phyloP scores from a whole-genome alignment of 1,140 invertebrate species.

The Drosophila hydei region DNA sequence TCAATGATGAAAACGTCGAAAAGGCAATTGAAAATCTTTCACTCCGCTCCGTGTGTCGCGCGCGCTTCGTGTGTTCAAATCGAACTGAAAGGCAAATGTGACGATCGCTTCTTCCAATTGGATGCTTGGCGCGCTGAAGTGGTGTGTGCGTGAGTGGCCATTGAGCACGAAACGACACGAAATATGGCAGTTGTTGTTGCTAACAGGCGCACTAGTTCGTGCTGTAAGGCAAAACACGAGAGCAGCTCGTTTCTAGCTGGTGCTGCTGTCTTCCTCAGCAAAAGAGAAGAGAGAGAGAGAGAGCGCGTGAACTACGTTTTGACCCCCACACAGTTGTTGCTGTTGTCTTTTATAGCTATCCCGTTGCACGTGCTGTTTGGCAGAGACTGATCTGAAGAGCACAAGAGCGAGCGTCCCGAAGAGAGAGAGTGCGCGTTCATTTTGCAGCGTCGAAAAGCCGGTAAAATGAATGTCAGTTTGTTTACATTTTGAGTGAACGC shows the following conservation, averaged over 20 bases:
- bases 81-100: constrained; percentile 50
- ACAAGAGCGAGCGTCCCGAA: constrained; percentile 3
- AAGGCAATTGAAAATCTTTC: constrained; percentile 7
- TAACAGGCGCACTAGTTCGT: not conserved
- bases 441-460: constrained; percentile 53
- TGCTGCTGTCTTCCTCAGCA: not conserved
- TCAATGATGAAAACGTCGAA: constrained; percentile 7
- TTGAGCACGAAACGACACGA: constrained; percentile 2
- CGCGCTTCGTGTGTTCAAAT: constrained; percentile 38
- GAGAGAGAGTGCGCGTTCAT: constrained; percentile 6
- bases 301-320: constrained; percentile 16
- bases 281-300: constrained; percentile 12
- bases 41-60: constrained; percentile 23
- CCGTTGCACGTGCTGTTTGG: constrained; percentile 52
- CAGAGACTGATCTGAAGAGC: not conserved
- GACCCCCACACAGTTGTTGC: constrained; percentile 39
- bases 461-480: constrained; percentile 65
- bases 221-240: constrained; percentile 8
- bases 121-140: constrained; percentile 14
- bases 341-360: constrained; percentile 13
- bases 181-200: not conserved
- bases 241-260: constrained; percentile 16
- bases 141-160: constrained; percentile 17
- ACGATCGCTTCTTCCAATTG: constrained; percentile 48
- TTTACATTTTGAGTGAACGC: constrained; percentile 66